These are phyloP conservation scores for Schizopygopsis pylzovi DNA, from an alignment of 2,797 vertebrate genomes.

Conservation along the genomic window DNA sequence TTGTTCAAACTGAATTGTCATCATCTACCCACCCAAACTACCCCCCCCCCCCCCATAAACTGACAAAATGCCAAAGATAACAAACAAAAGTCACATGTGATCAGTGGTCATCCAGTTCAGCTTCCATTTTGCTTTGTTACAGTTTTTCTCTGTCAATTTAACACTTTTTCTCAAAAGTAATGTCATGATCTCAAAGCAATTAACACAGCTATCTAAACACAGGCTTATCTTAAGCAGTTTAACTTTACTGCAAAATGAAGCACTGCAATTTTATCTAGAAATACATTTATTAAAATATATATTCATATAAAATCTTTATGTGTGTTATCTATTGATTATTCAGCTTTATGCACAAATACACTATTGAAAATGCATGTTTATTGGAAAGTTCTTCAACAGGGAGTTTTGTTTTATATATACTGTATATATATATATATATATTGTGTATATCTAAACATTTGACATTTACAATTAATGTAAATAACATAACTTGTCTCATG, in stretches of 20 bases:
- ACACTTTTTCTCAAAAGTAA: not conserved
- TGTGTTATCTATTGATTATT: no score
- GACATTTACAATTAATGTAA: no score
- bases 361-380: no score
- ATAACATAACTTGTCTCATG: no score
- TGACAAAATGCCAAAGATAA: not conserved
- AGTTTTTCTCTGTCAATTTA: not conserved
- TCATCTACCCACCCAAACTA: not conserved
- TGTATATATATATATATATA: no score
- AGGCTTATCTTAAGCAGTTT: not conserved
- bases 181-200: not conserved
- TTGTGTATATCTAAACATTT: no score
- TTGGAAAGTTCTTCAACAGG: no score
- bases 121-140: not conserved
- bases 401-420: no score
- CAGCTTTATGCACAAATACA: no score
- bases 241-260: not conserved
- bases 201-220: not conserved
- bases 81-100: not conserved
- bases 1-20: not conserved
- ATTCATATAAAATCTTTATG: no score
- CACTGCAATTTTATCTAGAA: not conserved
- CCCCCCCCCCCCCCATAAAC: no score
- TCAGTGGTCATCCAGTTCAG: not conserved
- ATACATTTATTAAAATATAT: not conserved